These are phyloP conservation scores for Coptodon bakossiorum DNA, from an alignment of 2,113 vertebrate genomes.

Conservation along the genomic window DNA sequence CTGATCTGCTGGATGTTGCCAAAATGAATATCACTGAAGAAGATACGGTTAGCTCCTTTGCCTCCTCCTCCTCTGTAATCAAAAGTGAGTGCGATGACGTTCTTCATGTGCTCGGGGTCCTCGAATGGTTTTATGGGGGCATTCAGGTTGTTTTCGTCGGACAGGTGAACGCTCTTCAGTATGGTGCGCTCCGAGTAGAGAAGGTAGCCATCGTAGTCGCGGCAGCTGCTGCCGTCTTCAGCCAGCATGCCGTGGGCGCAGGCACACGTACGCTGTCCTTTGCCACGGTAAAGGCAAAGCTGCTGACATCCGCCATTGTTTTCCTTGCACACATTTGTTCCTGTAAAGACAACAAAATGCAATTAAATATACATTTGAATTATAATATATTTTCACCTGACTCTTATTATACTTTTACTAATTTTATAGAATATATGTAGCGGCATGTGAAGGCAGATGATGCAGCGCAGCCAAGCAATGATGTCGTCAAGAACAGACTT, in stretches of 20 bases:
- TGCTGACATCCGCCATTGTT: constrained; percentile 91
- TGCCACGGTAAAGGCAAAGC: constrained; percentile 87
- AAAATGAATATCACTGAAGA: constrained; percentile 98
- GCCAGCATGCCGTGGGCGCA: constrained; percentile 92
- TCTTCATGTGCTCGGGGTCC: constrained; percentile 95
- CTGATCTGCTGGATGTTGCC: constrained; percentile 98
- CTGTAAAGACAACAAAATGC: constrained; percentile 53
- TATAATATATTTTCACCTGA: neutral
- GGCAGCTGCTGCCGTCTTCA: constrained; percentile 79
- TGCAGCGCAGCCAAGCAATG: neutral
- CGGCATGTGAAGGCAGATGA: neutral
- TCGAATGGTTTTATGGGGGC: constrained; percentile 94
- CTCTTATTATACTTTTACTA: neutral
- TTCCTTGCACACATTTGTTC: constrained; percentile 88
- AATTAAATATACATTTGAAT: neutral
- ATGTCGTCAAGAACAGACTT: neutral
- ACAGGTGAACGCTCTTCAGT: constrained; percentile 95
- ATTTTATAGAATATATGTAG: neutral
- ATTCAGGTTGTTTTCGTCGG: constrained; percentile 91
- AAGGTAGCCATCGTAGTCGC: constrained; percentile 91
- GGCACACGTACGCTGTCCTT: constrained; percentile 78
- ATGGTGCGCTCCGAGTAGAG: constrained; percentile 96
- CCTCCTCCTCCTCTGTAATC: constrained; percentile 83
- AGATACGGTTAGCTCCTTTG: constrained; percentile 87
- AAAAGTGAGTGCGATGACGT: constrained; percentile 90